Base-by-base conservation (phyloP, 2,113 vertebrate species). In the Neodon shergylaensis region DNA sequence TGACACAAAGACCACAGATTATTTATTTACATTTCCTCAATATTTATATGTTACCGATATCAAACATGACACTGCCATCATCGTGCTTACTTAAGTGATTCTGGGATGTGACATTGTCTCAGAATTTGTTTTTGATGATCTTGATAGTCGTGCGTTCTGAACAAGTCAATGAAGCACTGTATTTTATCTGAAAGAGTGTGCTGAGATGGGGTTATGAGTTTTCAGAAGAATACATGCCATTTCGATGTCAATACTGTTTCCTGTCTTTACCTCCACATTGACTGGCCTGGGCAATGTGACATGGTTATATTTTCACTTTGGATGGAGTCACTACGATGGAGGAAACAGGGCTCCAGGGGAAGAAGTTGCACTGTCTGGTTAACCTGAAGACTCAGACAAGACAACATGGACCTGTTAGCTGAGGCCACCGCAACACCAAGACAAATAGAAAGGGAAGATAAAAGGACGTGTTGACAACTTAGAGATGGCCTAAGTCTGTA, bases 331-430 rank as follows among this genome's bases (percentile, higher is more conserved):
- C 42, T 31, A 14, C 21, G 14, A 3, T 31, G 42, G 10, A 87
- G 39, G 36, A 92, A 91, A 58, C 49, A 31, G 4, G 39, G 33
- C 66, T 36, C 42, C 22, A 4, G 1, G 31, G 7, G 31, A 88
- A 83, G 47, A 96, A 81, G 44, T 26, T 31, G 86, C 88, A 68
- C 7, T 1, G 3, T 17, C 49, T 39, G 61, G 44, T 17, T 78
- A 82, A 47, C 21, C 66, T 73, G 47, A 94, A 92, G 31, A 78
- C 83, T 84, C 85, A 90, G 28, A 73, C 58, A 85, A 92, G 73
- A 72, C 19, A 65, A 2, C 33, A 47, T 14, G 19, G 39, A 31
- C 36, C 52, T 58, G 22, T 63, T 28, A 16, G 47, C 90, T 47
- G 58, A 93, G 47, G 5, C 28, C 83, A 72, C 76, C 5, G 17